A percentile compares a stretch with the other conserved stretches of the same genome.
Evolutionary conservation across 1,140 invertebrate species (phyloP).

Genomic region (Bombyx mandarina): DNA sequence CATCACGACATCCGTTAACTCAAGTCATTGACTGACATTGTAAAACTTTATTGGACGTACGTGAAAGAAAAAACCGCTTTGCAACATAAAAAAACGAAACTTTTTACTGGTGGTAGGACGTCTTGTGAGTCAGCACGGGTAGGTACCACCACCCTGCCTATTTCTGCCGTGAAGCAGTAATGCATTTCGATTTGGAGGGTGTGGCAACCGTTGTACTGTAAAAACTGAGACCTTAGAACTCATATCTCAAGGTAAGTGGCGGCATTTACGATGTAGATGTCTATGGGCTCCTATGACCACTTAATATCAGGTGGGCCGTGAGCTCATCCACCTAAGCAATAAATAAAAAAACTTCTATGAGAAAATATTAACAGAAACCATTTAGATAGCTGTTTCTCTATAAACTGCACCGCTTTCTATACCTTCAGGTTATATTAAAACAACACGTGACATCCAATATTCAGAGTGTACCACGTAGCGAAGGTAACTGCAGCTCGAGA

Average conservation of each 20-base stretch:
- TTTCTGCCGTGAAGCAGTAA: background rate
- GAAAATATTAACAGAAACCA: background rate
- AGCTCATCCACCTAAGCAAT: background rate
- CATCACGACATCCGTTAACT: too few species aligned
- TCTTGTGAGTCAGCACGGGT: background rate
- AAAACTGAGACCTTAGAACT: too few species aligned
- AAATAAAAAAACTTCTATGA: background rate
- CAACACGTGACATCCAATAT: slow-evolving; percentile 20
- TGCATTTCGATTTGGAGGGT: too few species aligned
- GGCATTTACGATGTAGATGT: background rate
- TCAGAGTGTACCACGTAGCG: slow-evolving; percentile 11
- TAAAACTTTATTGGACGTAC: too few species aligned
- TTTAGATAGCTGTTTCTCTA: background rate
- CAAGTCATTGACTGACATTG: too few species aligned
- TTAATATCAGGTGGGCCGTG: too few species aligned
- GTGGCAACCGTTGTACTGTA: too few species aligned
- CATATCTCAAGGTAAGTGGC: background rate
- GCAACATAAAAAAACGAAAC: background rate
- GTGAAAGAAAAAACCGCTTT: background rate
- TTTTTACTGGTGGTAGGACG: background rate
- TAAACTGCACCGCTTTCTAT: slow-evolving; percentile 3
- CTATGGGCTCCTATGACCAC: background rate
- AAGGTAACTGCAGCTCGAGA: slow-evolving; percentile 5
- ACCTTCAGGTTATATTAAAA: slow-evolving; percentile 20
- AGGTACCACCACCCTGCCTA: background rate